Conservation (phyloP, 92 coral and sea anemone genomes). For the Paragorgia papillata region DNA sequence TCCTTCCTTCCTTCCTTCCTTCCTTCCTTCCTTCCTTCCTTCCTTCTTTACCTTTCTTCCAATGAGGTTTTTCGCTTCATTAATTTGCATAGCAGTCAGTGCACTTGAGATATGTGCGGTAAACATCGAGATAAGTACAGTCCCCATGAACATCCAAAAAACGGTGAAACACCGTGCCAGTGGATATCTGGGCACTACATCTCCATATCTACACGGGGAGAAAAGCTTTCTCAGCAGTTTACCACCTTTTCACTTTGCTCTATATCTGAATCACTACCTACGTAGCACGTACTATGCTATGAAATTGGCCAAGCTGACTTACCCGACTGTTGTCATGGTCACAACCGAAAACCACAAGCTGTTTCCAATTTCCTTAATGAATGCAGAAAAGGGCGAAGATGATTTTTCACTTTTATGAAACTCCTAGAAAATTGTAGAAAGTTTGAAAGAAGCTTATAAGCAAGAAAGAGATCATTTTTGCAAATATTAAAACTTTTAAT, state of each 20-base stretch:
- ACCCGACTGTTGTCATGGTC: constrained; percentile 30
- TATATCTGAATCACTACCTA: neutral
- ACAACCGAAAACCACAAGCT: constrained; percentile 12
- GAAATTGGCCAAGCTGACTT: neutral
- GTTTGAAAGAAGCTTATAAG: no score
- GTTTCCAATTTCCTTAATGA: constrained; percentile 10
- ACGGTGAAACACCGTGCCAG: constrained; percentile 7
- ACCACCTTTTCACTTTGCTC: neutral
- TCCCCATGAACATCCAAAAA: constrained; percentile 8
- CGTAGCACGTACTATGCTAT: no score
- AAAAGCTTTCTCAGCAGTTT: neutral
- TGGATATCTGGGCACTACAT: constrained; percentile 2
- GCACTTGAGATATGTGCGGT: constrained; percentile 10
- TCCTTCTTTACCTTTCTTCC: constrained; percentile 6
- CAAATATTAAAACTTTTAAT: no score
- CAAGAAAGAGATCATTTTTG: no score
- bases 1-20: no score
- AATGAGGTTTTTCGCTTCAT: neutral
- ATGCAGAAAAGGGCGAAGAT: neutral
- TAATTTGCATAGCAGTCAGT: neutral
- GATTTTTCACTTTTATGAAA: constrained; percentile 4
- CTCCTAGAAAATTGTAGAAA: neutral
- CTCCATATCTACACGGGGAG: constrained; percentile 7
- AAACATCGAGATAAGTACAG: neutral
- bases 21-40: neutral